These are phyloP conservation scores for Chelonoidis abingdonii DNA, from an alignment of 2,113 vertebrate species.

Conservation along the genomic window DNA sequence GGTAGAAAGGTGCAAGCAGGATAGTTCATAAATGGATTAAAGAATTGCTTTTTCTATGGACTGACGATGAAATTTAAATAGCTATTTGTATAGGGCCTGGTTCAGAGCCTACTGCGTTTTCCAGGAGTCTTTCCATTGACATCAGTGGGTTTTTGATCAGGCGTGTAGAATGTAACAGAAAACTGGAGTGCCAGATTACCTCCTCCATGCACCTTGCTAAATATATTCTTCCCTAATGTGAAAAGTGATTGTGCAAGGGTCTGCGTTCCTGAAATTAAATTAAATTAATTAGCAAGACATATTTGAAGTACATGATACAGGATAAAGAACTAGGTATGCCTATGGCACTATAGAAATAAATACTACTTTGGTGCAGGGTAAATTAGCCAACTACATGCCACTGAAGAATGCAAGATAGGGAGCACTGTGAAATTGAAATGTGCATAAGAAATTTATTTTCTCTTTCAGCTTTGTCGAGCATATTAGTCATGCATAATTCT, in stretches of 20 bases:
- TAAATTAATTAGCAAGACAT: neutral
- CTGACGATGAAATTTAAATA: neutral
- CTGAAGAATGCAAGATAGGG: neutral
- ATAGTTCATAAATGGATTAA: neutral
- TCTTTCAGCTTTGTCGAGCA: constrained; percentile 7
- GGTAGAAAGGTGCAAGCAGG: neutral
- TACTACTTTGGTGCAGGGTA: neutral
- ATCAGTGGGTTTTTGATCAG: neutral
- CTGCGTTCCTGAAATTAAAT: neutral
- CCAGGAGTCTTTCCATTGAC: neutral
- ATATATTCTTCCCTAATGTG: neutral
- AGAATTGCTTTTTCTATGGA: neutral
- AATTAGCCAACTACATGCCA: neutral
- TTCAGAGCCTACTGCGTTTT: neutral
- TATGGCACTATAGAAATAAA: neutral
- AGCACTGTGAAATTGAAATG: constrained; percentile 9
- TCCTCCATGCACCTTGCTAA: neutral
- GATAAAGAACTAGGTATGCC: neutral
- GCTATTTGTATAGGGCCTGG: neutral
- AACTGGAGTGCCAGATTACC: neutral
- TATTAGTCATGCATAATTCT: constrained; percentile 28
- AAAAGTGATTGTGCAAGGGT: neutral
- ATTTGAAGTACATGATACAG: neutral
- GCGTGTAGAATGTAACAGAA: neutral
- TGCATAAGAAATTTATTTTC: neutral